Conservation (phyloP, 2,113 vertebrate species). For the Scomber scombrus region DNA sequence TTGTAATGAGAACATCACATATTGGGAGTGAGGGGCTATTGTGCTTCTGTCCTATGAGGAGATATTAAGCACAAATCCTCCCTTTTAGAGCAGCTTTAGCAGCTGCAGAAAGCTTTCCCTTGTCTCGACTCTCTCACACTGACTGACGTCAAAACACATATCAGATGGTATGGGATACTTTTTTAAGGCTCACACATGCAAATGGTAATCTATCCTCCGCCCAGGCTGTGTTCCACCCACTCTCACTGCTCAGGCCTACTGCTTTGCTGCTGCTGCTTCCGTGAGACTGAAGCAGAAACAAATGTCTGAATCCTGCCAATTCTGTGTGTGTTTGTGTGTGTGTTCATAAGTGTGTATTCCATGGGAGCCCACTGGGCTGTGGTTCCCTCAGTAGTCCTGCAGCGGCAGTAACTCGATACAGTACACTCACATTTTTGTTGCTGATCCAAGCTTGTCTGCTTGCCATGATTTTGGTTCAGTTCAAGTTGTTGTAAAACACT, state of each 20-base stretch:
- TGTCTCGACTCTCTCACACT: conserved; percentile 20
- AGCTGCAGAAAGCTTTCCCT: conserved; percentile 17
- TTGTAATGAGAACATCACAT: conserved; percentile 72
- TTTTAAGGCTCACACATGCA: conserved; percentile 53
- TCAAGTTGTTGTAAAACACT: conserved; percentile 76
- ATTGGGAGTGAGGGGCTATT: conserved; percentile 37
- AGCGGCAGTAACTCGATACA: conserved; percentile 79
- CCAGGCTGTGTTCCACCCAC: conserved; percentile 58
- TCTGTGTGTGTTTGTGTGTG: conserved; percentile 43
- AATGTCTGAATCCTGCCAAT: conserved; percentile 66
- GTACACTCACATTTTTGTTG: conserved; percentile 78
- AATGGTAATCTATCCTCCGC: conserved; percentile 50
- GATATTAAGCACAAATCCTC: conserved; percentile 23
- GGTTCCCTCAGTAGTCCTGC: conserved; percentile 77
- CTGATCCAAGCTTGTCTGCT: conserved; percentile 77
- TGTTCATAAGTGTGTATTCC: conserved; percentile 50
- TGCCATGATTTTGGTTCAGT: conserved; percentile 71
- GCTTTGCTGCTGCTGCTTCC: conserved; percentile 66
- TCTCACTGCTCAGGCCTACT: conserved; percentile 41
- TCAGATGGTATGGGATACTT: conserved; percentile 47
- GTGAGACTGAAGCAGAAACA: conserved; percentile 75
- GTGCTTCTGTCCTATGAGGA: conserved; percentile 32
- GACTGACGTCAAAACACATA: conserved; percentile 51
- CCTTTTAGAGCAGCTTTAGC: not conserved
- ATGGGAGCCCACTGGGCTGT: conserved; percentile 66